Evolutionary conservation across 2,888 invertebrate genomes (phyloP), one percentile per base, ranked within the genome.

Genomic region (Dryobotodes eremita): DNA sequence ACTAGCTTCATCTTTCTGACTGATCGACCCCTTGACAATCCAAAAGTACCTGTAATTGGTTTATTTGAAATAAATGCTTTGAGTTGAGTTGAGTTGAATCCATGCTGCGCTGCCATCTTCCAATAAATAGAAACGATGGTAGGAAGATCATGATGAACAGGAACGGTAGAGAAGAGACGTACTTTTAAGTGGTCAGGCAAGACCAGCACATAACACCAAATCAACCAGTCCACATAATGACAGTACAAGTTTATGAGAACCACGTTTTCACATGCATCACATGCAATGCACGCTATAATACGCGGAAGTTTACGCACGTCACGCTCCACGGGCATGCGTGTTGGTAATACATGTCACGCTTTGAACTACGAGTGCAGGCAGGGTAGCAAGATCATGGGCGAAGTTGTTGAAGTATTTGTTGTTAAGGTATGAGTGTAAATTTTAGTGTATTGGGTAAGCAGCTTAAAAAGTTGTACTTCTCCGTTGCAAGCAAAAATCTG

Each of bases 291-390:
- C 89, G 90, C 89, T 73, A 76, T 85, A 74, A 74, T 74, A 77
- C 79, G 69, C 85, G 93, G 93, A 92, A 92, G 92, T 88, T 84
- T 80, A 84, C 50, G 46, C 71, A 75, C 83, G 90, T 89, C 91
- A 90, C 89, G 91, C 90, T 84, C 71, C 69, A n/a, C n/a, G 77
- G 71, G 76, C 75, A 79, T 69, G 74, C 80, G 80, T 70, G 83
- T 55, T 65, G 65, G 79, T 71, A 62, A 64, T 68, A 59, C 84
- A 20, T 74, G 79, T 59, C 84, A 71, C 71, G 84, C 83, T 61
- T 55, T 10, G 23, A 53, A 61, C 55, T 61, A n/a, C 31, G 46
- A 69, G 53, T 15, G 77, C 53, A 48, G 48, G 31, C 26, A 10
- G 36, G 70, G 57, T 42, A 15, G 42, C 83, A 82, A 82, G 83